Evolutionary conservation across 2,797 vertebrate species (phyloP).

Genomic region (Pagetopsis macropterus): DNA sequence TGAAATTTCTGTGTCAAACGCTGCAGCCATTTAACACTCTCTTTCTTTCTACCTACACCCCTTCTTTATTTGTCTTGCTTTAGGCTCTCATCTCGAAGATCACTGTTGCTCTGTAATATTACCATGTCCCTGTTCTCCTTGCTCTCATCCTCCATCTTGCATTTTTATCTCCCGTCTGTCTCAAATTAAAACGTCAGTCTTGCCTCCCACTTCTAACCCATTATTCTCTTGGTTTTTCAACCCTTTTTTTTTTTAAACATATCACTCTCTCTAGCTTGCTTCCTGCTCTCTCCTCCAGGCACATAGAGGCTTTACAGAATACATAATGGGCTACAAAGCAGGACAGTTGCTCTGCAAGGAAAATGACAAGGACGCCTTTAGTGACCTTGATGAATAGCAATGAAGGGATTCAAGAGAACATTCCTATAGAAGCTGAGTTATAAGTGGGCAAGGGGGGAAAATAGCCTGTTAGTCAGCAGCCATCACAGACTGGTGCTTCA

Average conservation of each 20-base stretch:
- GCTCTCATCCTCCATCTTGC: slow-evolving; percentile 34
- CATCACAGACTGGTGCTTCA: not conserved
- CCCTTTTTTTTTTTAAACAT: not conserved
- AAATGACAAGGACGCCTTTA: slow-evolving; percentile 19
- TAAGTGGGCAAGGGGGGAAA: not conserved
- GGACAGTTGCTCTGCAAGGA: slow-evolving; percentile 6
- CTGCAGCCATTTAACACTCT: slow-evolving; percentile 51
- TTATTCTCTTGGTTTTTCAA: slow-evolving; percentile 10
- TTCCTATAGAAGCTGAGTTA: not conserved
- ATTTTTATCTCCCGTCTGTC: slow-evolving; percentile 41
- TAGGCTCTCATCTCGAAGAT: slow-evolving; percentile 48
- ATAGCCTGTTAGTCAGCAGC: not conserved
- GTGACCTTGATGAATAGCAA: slow-evolving; percentile 29
- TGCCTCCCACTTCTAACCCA: slow-evolving; percentile 34
- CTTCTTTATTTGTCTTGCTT: slow-evolving; percentile 34
- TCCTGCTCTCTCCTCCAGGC: slow-evolving; percentile 18
- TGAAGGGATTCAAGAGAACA: not conserved
- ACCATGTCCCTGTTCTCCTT: not conserved
- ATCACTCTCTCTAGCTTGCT: not conserved
- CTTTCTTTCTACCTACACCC: slow-evolving; percentile 13
- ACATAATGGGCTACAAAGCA: slow-evolving; percentile 41
- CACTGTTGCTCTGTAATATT: slow-evolving; percentile 52
- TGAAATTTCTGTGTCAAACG: slow-evolving; percentile 56
- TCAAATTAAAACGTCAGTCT: slow-evolving; percentile 45
- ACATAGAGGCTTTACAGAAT: slow-evolving; percentile 17